phyloP scores from a whole-genome alignment of 2,113 vertebrate genomes.

The Corydoras sp. region DNA sequence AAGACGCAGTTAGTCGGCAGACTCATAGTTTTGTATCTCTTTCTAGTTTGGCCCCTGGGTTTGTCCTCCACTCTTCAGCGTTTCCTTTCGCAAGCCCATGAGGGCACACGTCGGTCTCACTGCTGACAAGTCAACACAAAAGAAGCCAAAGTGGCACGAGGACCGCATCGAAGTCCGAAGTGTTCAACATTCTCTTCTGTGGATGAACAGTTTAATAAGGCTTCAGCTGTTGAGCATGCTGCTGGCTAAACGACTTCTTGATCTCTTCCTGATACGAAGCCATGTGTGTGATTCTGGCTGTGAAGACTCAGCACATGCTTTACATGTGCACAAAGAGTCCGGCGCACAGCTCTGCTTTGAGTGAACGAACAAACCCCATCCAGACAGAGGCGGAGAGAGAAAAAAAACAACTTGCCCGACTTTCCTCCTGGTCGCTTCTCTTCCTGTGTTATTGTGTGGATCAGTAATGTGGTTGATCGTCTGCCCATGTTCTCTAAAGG shows the following conservation, averaged over 20 bases:
- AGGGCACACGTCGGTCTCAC: constrained; percentile 15
- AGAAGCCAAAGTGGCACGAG: constrained; percentile 18
- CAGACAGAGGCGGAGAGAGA: neutral
- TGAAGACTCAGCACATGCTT: constrained; percentile 11
- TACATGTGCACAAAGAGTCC: neutral
- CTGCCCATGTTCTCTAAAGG: constrained; percentile 3
- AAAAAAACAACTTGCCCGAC: neutral
- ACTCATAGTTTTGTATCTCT: constrained; percentile 58
- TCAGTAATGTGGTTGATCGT: neutral
- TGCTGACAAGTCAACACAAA: constrained; percentile 18
- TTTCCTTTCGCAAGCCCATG: constrained; percentile 20
- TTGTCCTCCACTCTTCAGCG: constrained; percentile 24
- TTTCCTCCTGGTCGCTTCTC: constrained; percentile 9
- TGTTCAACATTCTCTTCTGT: constrained; percentile 4
- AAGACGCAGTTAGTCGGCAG: constrained; percentile 62
- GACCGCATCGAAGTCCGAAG: neutral
- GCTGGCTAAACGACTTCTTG: neutral
- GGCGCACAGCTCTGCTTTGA: neutral
- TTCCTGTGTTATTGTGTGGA: constrained; percentile 10
- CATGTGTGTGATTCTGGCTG: constrained; percentile 7
- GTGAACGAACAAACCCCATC: constrained; percentile 14
- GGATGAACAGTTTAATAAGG: constrained; percentile 15
- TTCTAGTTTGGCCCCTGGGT: neutral
- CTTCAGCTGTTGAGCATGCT: neutral
- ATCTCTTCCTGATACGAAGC: constrained; percentile 26